Evolutionary conservation across 2,797 vertebrate species (phyloP), one percentile per base, ranked within the genome.

Genomic region (Decapterus maruadsi): DNA sequence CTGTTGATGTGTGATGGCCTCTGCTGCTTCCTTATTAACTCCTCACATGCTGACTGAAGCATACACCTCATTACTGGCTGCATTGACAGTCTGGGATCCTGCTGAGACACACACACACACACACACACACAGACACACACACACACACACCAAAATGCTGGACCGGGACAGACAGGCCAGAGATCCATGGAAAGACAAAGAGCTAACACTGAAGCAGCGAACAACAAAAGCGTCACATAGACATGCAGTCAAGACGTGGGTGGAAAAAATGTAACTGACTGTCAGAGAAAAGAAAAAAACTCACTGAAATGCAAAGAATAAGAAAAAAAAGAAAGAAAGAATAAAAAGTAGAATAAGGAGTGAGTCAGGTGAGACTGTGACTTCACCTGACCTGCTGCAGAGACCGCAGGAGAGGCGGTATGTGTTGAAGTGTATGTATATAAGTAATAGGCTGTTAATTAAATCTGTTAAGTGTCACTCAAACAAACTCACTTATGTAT

Each of bases 11-110:
- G 86, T 84, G 90, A 91, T 89, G 94, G 91, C 91, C 87, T 90
- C 87, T 88, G 83, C 90, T 87, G 89, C 85, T 93, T 89, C 91
- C 92, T 95, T 94, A 95, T 95, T 95, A 94, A 95, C 94, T 92
- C 91, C 88, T 94, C 88, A 92, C 90, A 93, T 85, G 92, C 92
- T 88, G 94, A 91, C 90, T 92, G 88, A 86, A 90, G 87, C 83
- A 87, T 90, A 90, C 87, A 86, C 90, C 92, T 95, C 94, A 94
- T 92, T 94, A 94, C 82, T 75, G 87, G 91, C 90, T 88, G 88
- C 86, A 90, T 87, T 85, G 91, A 86, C 91, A 90, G 91, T 73
- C 89, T 60, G 87, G 78, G 65, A 65, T 84, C 86, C 85, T 63
- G 36, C 85, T 65, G 88, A 87, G 85, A 40, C 8, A 40, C 38